A percentile compares a stretch with the other conserved stretches of the same genome.
These are phyloP conservation scores for Gonatopus flavifemur DNA, from an alignment of 1,140 invertebrate species.

Conservation along the genomic window DNA sequence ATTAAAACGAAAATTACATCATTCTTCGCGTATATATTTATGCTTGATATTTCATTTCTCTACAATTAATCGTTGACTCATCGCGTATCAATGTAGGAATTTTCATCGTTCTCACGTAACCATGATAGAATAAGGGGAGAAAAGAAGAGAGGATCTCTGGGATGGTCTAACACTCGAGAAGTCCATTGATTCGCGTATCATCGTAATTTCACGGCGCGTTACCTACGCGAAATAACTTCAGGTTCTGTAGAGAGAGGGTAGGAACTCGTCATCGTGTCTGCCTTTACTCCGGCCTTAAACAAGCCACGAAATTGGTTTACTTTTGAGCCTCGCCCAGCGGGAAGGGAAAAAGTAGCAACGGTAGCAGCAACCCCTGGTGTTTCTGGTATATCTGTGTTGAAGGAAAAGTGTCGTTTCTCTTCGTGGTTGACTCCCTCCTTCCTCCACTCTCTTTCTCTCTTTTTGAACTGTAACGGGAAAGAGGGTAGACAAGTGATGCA, in stretches of 20 bases:
- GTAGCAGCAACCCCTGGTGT: conserved; percentile 19
- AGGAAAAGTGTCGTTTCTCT: too few relatives aligned
- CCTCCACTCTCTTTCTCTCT: background rate
- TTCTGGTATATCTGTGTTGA: too few relatives aligned
- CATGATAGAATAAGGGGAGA: background rate
- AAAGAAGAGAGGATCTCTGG: conserved; percentile 14
- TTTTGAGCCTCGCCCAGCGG: too few relatives aligned
- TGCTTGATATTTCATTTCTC: too few relatives aligned
- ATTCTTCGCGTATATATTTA: too few relatives aligned
- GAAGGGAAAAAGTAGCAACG: too few relatives aligned
- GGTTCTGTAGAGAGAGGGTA: conserved; percentile 45
- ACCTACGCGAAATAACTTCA: conserved; percentile 57
- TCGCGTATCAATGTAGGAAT: too few relatives aligned
- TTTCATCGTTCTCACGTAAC: conserved; percentile 29
- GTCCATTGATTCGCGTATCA: conserved; percentile 58
- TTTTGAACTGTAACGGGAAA: conserved; percentile 18
- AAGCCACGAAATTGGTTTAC: conserved; percentile 59
- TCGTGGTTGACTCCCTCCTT: conserved; percentile 15
- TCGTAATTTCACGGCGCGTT: conserved; percentile 60
- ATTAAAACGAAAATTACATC: too few relatives aligned
- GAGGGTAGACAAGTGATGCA: conserved; percentile 6
- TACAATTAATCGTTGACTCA: too few relatives aligned
- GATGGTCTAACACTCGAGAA: too few relatives aligned
- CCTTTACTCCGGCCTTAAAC: conserved; percentile 54
- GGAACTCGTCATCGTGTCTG: conserved; percentile 34